phyloP scores from a whole-genome alignment of 2,113 vertebrate species.

The Galemys pyrenaicus region DNA sequence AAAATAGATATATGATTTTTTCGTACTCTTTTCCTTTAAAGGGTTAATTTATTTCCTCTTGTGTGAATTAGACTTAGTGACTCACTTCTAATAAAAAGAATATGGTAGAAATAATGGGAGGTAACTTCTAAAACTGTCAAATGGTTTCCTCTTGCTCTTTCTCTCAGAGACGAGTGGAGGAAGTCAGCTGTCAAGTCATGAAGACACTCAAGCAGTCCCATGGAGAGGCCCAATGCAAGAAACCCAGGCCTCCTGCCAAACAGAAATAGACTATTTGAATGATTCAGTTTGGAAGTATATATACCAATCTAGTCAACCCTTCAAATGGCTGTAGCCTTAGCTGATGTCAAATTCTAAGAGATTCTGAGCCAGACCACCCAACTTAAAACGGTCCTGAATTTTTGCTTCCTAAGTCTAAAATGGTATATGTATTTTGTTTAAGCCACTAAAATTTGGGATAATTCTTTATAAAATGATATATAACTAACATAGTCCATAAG shows the following conservation, averaged over 20 bases:
- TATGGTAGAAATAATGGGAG: not conserved
- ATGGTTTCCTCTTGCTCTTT: not conserved
- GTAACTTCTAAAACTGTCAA: not conserved
- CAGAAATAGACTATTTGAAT: not conserved
- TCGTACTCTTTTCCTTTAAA: not conserved
- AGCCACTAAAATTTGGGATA: not conserved
- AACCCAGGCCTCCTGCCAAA: not conserved
- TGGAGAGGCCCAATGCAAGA: not conserved
- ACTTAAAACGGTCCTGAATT: conserved; percentile 31
- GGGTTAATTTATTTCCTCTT: not conserved
- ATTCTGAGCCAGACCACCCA: not conserved
- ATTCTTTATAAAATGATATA: not conserved
- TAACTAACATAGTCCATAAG: not conserved
- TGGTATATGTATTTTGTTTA: conserved; percentile 33
- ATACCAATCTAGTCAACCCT: not conserved
- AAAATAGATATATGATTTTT: conserved; percentile 41
- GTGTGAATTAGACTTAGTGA: not conserved
- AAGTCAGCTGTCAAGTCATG: not conserved
- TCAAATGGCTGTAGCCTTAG: not conserved
- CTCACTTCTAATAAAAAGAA: not conserved
- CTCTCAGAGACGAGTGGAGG: not conserved
- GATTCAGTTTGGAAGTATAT: not conserved
- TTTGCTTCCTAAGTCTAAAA: conserved; percentile 25
- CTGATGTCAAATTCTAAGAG: not conserved
- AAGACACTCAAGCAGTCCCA: not conserved